phyloP scores from a whole-genome alignment of 64 coral and sea anemone species.

The Montipora efflorescens region DNA sequence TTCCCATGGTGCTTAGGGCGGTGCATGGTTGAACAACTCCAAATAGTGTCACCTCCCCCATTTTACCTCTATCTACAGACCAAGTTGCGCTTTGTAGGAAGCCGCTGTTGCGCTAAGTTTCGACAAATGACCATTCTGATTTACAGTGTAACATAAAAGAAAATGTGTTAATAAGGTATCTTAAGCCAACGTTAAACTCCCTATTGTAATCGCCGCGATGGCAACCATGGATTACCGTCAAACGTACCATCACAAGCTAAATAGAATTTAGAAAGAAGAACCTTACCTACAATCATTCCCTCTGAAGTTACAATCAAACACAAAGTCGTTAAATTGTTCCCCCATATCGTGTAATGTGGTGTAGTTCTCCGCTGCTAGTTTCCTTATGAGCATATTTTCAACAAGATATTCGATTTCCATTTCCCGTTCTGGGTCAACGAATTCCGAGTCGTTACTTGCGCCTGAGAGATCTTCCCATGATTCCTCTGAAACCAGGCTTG shows the following conservation, averaged over 20 bases:
- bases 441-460: not conserved
- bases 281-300: conserved; percentile 62
- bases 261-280: not conserved
- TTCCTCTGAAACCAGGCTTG: not conserved
- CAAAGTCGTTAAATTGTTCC: conserved; percentile 63
- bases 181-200: too few relatives aligned
- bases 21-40: too few relatives aligned
- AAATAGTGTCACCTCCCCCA: too few relatives aligned
- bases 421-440: not conserved
- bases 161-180: too few relatives aligned
- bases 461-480: not conserved
- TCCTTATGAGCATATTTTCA: not conserved
- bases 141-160: too few relatives aligned
- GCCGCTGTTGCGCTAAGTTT: too few relatives aligned
- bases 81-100: too few relatives aligned
- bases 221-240: too few relatives aligned
- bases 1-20: too few relatives aligned
- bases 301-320: conserved; percentile 61
- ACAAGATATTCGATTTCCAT: not conserved
- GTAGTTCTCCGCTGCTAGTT: not conserved
- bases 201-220: too few relatives aligned
- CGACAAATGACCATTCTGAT: too few relatives aligned
- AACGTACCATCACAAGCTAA: not conserved
- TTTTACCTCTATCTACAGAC: too few relatives aligned
- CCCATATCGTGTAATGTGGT: conserved; percentile 29